Evolutionary conservation across 2,888 invertebrate genomes (phyloP).

Genomic region (Caenorhabditis sp.): DNA sequence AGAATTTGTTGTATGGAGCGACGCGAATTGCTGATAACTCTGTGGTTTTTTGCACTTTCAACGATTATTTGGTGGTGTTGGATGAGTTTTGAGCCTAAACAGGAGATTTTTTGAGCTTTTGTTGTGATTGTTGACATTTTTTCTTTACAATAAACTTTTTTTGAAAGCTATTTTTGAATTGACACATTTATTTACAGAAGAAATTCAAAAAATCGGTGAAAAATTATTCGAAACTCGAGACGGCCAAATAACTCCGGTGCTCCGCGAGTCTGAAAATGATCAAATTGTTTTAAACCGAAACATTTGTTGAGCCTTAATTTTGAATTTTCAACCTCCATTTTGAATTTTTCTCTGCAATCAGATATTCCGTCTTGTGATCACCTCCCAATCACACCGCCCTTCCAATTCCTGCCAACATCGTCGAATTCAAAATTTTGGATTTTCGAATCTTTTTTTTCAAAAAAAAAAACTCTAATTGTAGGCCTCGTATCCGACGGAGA

Average conservation of each 20-base stretch:
- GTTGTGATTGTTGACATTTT: no score
- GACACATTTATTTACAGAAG: no score
- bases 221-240: no score
- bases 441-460: neutral
- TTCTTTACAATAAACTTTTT: no score
- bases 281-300: no score
- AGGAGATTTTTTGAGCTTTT: no score
- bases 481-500: slow-evolving; percentile 45
- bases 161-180: no score
- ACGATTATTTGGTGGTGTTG: slow-evolving; percentile 65
- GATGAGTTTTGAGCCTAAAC: slow-evolving; percentile 49
- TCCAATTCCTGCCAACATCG: slow-evolving; percentile 20
- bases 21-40: slow-evolving; percentile 30
- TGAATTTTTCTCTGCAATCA: slow-evolving; percentile 31
- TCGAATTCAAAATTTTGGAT: neutral
- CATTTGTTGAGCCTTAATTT: no score
- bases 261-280: no score
- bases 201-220: no score
- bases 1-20: slow-evolving; percentile 69
- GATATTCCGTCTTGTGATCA: slow-evolving; percentile 35
- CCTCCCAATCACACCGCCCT: slow-evolving; percentile 15
- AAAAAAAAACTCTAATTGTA: slow-evolving; percentile 11
- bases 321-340: no score
- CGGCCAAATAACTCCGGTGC: no score
- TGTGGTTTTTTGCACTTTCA: slow-evolving; percentile 70